phyloP scores from a whole-genome alignment of 2,113 vertebrate genomes.

The Murina feae region DNA sequence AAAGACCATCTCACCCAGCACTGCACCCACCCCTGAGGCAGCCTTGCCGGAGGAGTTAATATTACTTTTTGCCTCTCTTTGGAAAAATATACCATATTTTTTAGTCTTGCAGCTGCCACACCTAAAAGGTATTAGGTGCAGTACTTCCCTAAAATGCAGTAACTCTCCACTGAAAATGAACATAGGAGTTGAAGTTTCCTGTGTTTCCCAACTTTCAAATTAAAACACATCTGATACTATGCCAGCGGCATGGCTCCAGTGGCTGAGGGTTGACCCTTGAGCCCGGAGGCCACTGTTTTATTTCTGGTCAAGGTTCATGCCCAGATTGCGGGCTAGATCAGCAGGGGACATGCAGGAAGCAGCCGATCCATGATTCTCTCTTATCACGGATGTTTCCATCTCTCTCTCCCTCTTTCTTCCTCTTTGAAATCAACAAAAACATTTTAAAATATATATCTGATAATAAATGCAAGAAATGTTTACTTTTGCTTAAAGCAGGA shows the following conservation, averaged over 20 bases:
- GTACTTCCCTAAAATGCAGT: neutral
- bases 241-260: no score
- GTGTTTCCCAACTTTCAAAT: neutral
- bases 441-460: neutral
- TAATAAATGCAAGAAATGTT: neutral
- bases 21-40: neutral
- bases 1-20: neutral
- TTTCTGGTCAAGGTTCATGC: no score
- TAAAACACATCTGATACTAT: neutral
- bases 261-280: no score
- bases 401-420: no score
- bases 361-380: no score
- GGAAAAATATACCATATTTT: neutral
- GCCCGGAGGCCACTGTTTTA: no score
- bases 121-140: neutral
- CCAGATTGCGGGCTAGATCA: no score
- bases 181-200: neutral
- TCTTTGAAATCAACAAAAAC: no score
- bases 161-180: neutral
- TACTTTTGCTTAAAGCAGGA: conserved; percentile 27
- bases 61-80: neutral
- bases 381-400: no score
- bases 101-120: neutral
- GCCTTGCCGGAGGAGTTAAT: neutral
- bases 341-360: no score